Conservation (phyloP, 2,797 vertebrate species). For the Chloroceryle amazona region DNA sequence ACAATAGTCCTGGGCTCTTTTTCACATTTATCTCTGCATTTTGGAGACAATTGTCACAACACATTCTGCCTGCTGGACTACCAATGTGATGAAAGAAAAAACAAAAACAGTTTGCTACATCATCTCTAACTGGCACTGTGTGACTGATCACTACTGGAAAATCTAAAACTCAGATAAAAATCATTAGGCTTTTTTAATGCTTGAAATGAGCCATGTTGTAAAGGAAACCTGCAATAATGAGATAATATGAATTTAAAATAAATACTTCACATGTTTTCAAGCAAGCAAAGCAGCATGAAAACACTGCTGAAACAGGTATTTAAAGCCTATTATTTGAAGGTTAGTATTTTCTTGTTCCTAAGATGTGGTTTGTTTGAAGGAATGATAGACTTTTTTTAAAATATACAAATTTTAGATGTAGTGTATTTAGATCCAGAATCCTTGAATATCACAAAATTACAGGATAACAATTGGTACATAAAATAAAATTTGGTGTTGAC, state of each 20-base stretch:
- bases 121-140: slow-evolving; percentile 68
- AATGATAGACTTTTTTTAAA: slow-evolving; percentile 25
- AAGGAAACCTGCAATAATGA: slow-evolving; percentile 84
- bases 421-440: slow-evolving; percentile 31
- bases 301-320: slow-evolving; percentile 64
- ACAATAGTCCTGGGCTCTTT: background rate
- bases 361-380: slow-evolving; percentile 49
- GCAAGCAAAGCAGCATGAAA: slow-evolving; percentile 50
- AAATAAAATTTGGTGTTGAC: background rate
- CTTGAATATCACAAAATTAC: background rate
- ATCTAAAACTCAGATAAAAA: slow-evolving; percentile 81
- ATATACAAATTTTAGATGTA: slow-evolving; percentile 55
- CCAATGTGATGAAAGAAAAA: slow-evolving; percentile 67
- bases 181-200: slow-evolving; percentile 71
- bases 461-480: background rate
- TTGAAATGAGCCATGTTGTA: slow-evolving; percentile 78
- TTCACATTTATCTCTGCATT: slow-evolving; percentile 57
- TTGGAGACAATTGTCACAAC: slow-evolving; percentile 34
- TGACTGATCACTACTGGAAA: slow-evolving; percentile 76
- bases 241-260: slow-evolving; percentile 85
- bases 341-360: slow-evolving; percentile 71
- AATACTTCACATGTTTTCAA: slow-evolving; percentile 82
- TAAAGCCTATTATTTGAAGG: slow-evolving; percentile 72
- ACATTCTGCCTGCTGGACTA: slow-evolving; percentile 60
- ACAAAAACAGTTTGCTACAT: slow-evolving; percentile 64